Conservation (phyloP, 2,113 vertebrate genomes). For the Saccopteryx bilineata region DNA sequence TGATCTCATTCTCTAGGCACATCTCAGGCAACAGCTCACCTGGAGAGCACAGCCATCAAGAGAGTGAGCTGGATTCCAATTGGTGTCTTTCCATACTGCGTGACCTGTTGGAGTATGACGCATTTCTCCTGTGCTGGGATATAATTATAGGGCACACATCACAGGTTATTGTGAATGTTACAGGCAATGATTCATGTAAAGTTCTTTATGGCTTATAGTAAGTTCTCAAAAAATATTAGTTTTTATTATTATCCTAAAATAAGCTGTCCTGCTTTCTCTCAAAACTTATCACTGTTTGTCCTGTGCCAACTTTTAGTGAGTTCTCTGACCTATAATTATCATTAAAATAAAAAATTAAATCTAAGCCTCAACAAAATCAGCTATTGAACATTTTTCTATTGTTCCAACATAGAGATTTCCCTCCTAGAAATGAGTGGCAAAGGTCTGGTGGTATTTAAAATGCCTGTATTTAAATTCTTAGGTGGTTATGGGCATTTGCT, state of each 20-base stretch:
- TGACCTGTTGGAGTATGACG: background rate
- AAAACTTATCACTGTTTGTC: slow-evolving; percentile 36
- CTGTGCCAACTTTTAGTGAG: slow-evolving; percentile 9
- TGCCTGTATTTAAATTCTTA: background rate
- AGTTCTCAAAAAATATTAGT: background rate
- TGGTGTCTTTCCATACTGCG: background rate
- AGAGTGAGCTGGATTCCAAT: background rate
- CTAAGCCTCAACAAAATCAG: slow-evolving; percentile 17
- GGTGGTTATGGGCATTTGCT: background rate
- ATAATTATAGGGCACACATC: background rate
- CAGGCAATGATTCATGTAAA: background rate
- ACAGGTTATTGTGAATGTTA: background rate
- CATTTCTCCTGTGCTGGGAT: background rate
- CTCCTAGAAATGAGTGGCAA: slow-evolving; percentile 27
- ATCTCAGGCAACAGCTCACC: background rate
- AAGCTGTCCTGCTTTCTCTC: background rate
- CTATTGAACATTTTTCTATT: slow-evolving; percentile 32
- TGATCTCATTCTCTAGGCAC: background rate
- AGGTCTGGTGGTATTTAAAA: slow-evolving; percentile 18
- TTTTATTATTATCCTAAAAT: background rate
- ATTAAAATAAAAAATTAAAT: slow-evolving; percentile 49
- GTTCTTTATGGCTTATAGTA: background rate
- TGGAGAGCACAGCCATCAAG: background rate
- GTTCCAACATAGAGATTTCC: slow-evolving; percentile 38
- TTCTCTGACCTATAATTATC: slow-evolving; percentile 24